These are phyloP conservation scores for Gallinago jamesoni DNA, from an alignment of 2,113 vertebrate species.

Conservation along the genomic window DNA sequence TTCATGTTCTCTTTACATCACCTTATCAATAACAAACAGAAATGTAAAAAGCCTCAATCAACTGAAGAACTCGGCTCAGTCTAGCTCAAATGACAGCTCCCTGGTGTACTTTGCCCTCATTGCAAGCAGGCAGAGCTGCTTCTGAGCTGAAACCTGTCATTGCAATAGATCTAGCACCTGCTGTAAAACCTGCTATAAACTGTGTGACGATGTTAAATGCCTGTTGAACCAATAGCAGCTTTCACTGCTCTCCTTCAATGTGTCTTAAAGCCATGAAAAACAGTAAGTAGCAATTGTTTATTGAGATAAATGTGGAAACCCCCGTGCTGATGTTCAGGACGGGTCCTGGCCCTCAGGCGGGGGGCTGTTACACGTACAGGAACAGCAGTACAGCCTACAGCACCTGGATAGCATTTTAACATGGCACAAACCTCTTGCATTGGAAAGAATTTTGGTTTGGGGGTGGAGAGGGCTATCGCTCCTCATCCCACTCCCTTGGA, in stretches of 20 bases:
- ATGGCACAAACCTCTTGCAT: background rate
- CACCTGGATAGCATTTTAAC: background rate
- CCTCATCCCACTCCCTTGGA: background rate
- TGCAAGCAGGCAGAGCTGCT: background rate
- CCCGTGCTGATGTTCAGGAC: background rate
- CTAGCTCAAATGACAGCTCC: background rate
- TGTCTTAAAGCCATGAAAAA: background rate
- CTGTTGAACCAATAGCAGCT: background rate
- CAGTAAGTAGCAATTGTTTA: background rate
- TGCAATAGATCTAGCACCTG: background rate
- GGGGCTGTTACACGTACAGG: background rate
- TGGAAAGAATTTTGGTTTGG: background rate
- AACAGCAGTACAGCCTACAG: background rate
- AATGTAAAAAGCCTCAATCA: background rate
- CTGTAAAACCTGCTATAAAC: background rate
- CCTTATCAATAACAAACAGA: constrained; percentile 3
- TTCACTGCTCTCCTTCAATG: background rate
- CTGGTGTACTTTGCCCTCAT: background rate
- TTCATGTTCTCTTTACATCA: background rate
- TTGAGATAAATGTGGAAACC: background rate
- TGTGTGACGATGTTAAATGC: background rate
- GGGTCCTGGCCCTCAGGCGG: background rate
- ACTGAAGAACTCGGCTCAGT: background rate
- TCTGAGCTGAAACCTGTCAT: background rate
- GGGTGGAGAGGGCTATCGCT: background rate